Evolutionary conservation across 2,797 vertebrate species (phyloP), one percentile per base, ranked within the genome.

Genomic region (Limosa lapponica): DNA sequence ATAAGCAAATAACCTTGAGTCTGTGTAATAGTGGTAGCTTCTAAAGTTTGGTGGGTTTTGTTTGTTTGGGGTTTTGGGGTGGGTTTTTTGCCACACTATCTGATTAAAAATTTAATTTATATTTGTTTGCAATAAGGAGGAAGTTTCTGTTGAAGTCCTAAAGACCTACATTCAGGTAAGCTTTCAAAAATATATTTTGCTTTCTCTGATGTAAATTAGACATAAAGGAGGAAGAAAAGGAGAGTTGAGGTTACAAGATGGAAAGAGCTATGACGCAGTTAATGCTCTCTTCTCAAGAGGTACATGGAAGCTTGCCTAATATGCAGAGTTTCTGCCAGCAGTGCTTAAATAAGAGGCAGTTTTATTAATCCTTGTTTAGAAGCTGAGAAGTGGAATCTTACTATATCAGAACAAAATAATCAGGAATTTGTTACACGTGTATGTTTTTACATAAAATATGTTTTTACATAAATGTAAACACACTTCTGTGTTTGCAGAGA

Each of bases 91-190:
- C 23, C 32, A 37, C 13, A 4, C 46, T 57, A 43, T 66, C 32
- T 82, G 32, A 59, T 82, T 79, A 79, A 16, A 95, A 84, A 64
- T 37, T 41, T 2, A 80, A 82, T 88, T 82, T 87, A 6, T 64
- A 32, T 93, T 84, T 96, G 85, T 95, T 89, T 85, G 57, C 65
- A 51, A 96, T 75, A 97, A 99, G 99, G 99, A 99, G 97, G 99
- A 99, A 87, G 98, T 99, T 86, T 99, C 98, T 67, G 98, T 99
- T 93, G 99, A 99, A 32, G 98, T 99, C 92, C 95, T 99, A 46
- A 99, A 99, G 97, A 98, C 98, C 8, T 99, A 99, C 89, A 98
- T 99, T 96, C 98, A 98, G 98, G 98, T 99, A 98, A 98, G 93
- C 62, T 91, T 92, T 96, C 46, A 64, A 82, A 82, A 94, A 73